phyloP scores from a whole-genome alignment of 2,888 invertebrate genomes.

The Suillia variegata region DNA sequence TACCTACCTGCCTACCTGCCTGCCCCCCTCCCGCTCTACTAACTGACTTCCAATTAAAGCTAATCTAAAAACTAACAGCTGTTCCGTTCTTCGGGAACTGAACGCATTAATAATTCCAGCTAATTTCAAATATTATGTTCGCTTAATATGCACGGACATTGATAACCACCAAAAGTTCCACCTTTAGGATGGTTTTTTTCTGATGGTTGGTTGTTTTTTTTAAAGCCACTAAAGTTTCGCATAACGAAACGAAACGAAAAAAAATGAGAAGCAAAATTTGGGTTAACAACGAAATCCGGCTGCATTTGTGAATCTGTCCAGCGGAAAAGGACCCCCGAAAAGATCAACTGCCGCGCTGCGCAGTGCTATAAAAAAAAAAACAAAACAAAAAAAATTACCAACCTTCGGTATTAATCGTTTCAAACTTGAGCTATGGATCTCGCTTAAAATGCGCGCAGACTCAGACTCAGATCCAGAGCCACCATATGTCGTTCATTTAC shows the following conservation, averaged over 20 bases:
- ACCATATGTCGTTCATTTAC: conserved; percentile 12
- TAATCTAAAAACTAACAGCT: no score
- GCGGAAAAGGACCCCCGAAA: not conserved
- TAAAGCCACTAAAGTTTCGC: not conserved
- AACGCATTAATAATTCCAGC: not conserved
- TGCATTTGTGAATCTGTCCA: not conserved
- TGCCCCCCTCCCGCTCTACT: no score
- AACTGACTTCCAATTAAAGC: no score
- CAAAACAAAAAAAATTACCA: not conserved
- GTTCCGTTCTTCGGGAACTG: no score
- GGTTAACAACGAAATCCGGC: not conserved
- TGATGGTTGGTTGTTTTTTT: no score
- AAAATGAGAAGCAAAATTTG: not conserved
- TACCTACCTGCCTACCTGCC: no score
- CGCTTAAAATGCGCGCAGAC: not conserved
- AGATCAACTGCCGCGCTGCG: not conserved
- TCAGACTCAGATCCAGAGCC: no score
- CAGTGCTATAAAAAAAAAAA: not conserved
- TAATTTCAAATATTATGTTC: not conserved
- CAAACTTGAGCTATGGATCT: not conserved
- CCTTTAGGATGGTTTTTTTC: no score
- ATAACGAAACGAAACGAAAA: not conserved
- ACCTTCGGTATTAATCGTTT: not conserved
- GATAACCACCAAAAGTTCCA: not conserved
- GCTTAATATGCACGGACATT: not conserved